phyloP scores from a whole-genome alignment of 2,113 vertebrate genomes.

The Ictidomys tridecemlineatus region DNA sequence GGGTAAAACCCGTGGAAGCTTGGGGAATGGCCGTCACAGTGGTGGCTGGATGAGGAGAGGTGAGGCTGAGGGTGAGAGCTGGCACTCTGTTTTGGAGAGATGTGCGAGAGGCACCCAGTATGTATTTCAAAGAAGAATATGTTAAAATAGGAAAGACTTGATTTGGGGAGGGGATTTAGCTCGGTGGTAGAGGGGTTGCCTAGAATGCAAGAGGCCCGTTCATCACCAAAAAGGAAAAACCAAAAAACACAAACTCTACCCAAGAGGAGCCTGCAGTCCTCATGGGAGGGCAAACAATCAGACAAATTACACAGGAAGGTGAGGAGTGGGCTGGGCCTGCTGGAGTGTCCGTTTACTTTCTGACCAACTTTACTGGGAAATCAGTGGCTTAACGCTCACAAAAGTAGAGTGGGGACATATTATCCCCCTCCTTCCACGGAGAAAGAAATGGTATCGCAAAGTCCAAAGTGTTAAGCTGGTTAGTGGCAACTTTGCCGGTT shows the following conservation, averaged over 20 bases:
- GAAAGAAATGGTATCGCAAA: neutral
- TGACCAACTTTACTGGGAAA: neutral
- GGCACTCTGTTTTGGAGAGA: neutral
- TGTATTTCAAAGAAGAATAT: neutral
- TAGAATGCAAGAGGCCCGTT: no score
- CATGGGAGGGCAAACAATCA: accelerated
- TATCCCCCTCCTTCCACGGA: neutral
- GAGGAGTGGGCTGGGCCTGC: accelerated
- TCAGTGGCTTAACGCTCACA: neutral
- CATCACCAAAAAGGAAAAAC: no score
- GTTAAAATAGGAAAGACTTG: no score
- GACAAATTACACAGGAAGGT: accelerated
- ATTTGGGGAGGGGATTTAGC: no score
- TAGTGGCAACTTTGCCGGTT: no score
- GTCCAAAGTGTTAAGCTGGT: no score
- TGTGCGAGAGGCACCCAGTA: accelerated
- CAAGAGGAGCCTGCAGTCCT: accelerated
- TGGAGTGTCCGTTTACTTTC: neutral
- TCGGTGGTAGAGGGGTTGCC: no score
- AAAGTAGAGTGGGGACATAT: neutral
- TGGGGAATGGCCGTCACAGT: accelerated
- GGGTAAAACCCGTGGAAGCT: neutral
- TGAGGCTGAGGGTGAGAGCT: accelerated
- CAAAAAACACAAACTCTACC: accelerated
- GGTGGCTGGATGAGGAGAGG: neutral